phyloP scores from a whole-genome alignment of 2,797 vertebrate genomes.

The Psittacula echo region DNA sequence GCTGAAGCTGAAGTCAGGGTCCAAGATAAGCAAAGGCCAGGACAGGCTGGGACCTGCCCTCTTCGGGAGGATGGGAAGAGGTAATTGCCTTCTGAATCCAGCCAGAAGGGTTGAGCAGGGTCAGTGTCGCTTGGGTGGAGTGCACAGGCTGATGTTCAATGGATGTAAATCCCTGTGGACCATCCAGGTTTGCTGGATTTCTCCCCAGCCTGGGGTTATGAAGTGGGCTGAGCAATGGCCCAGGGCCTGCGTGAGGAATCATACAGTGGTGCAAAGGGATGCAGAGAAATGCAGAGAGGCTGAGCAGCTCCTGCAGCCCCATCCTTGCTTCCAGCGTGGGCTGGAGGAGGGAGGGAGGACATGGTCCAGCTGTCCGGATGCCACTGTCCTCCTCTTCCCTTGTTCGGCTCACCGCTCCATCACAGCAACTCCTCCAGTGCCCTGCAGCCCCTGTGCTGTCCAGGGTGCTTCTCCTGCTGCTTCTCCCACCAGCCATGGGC shows the following conservation, averaged over 20 bases:
- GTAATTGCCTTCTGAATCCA: not conserved
- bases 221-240: not conserved
- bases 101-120: not conserved
- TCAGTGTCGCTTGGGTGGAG: rapidly evolving
- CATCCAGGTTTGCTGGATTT: rapidly evolving
- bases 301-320: not conserved
- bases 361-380: not conserved
- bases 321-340: not conserved
- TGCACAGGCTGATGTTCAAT: not conserved
- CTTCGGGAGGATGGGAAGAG: not conserved
- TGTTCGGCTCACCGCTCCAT: not conserved
- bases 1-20: not conserved
- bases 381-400: not conserved
- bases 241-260: not conserved
- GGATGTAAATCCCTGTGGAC: not conserved
- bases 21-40: not conserved
- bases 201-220: not conserved
- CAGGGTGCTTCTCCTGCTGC: not conserved
- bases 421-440: not conserved
- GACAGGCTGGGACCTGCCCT: not conserved
- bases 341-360: not conserved
- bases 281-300: not conserved
- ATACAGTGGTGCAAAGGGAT: not conserved
- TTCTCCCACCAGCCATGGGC: not conserved
- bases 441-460: not conserved